Evolutionary conservation across 2,113 vertebrate genomes (phyloP).

Genomic region (Crotalus horridus): DNA sequence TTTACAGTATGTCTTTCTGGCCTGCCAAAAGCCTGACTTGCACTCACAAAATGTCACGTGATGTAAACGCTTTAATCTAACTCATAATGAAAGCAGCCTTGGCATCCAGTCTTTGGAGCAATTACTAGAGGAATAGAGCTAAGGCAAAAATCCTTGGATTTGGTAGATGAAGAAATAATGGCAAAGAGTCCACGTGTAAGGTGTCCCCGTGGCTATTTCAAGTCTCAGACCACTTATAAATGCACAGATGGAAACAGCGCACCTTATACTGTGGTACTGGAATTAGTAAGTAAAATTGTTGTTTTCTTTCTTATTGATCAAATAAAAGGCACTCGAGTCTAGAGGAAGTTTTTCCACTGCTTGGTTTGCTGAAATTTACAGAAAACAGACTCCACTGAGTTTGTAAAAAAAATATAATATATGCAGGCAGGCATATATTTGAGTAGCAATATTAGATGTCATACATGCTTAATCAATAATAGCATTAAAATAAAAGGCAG

Average conservation of each 20-base stretch:
- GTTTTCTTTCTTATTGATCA: neutral
- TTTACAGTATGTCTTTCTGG: neutral
- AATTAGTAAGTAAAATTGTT: neutral
- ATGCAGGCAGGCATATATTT: neutral
- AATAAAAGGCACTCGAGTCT: neutral
- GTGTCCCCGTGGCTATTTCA: neutral
- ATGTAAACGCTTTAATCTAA: neutral
- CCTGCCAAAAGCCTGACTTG: neutral
- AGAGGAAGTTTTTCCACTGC: neutral
- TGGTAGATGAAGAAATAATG: neutral
- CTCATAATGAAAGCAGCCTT: neutral
- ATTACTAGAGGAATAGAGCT: neutral
- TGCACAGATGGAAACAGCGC: neutral
- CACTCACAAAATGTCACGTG: neutral
- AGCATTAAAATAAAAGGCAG: neutral
- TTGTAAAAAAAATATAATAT: neutral
- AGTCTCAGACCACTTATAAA: neutral
- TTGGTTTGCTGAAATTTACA: neutral
- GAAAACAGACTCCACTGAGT: neutral
- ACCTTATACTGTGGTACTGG: neutral
- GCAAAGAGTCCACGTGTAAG: neutral
- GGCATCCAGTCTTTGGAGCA: neutral
- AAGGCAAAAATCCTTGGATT: neutral
- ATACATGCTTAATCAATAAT: neutral
- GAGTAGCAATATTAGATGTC: neutral